Base-by-base conservation (phyloP, 1,140 invertebrate species). In the Heterodera carotae region DNA sequence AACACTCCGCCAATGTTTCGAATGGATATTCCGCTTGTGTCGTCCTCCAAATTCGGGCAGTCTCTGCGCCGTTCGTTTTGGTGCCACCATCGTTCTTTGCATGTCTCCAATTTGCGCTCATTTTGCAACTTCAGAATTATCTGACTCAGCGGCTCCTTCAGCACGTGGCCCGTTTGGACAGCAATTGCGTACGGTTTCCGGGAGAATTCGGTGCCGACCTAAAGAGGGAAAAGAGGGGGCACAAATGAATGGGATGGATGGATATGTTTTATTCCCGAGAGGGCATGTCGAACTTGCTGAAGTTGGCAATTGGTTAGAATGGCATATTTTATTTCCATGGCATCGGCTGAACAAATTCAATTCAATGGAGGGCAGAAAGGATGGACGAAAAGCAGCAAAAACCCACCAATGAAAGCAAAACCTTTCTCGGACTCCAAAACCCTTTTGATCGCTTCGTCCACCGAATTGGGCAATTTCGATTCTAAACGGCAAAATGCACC, bases 1-100 rank as follows among this genome's bases (percentile, higher is more conserved):
- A 98, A 98, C 0, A 98, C 95, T 0, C 96, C 96, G 59, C 96
- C 94, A 78, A 98, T 98, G 87, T 98, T 98, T 81, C 95, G 92
- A 27, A 77, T 97, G 76, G 94, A 95, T 84, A 98, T 98, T 53
- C 96, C 95, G 83, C 96, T 95, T 22, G 93, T 94, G 88, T 97
- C 93, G 86, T 96, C 93, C 75, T 95, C 93, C 62, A 92, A 91
- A 83, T 93, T 93, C 59, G 94, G 93, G 88, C 96, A 98, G 33
- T 91, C 79, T 82, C 92, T 91, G 56, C 91, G 91, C 0, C 91
- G 90, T 0, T 92, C 91, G 86, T 97, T 95, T 75, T 93, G 91
- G 80, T 92, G 93, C 96, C 96, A 98, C 95, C 96, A 98, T 81
- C 91, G 92, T 83, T 96, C 94, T 89, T 97, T 98, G 0, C 98